Base-by-base conservation (phyloP, 2,113 vertebrate species). In the Orcinus orca region DNA sequence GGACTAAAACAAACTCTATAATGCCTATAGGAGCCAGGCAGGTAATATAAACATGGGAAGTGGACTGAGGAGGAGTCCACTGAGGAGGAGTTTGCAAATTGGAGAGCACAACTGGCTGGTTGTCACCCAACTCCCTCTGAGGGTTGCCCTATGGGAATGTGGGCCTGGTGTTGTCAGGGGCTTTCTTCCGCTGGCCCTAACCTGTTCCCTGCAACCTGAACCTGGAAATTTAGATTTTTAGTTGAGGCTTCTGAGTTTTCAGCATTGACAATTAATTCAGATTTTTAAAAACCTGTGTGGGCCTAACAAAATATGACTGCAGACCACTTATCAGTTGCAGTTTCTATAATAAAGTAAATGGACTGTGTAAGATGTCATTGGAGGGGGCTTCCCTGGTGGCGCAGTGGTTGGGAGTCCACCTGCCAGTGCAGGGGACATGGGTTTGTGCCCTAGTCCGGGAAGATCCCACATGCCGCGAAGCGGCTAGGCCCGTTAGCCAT, bases 221-320 rank as follows among this genome's bases (percentile, higher is more conserved):
- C 44, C 31, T 85, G 25, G 80, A 89, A 92, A 79, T 63, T 88
- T 53, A 58, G 53, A 53, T 71, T 73, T 96, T 68, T 89, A 83
- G n/a, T 74, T 79, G 86, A 83, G 65, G 15, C 33, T 89, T 95
- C 63, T 82, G 11, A 62, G 80, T 90, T 95, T 96, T 88, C 88
- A 95, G 94, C 8, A 60, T 67, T 88, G 77, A 53, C 63, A 83
- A 77, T 4, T 53, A 83, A 92, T 92, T 96, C 9, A 68, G 2
- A 70, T 33, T 62, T 77, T 36, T 58, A 44, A 82, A 80, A 73
- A 96, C 38, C 50, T 93, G 1, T 92, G 25, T 94, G 67, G n/a
- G 15, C 44, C 60, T 90, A 90, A 79, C 53, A 82, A 89, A 89
- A 68, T 83, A 67, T 41, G 25, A 77, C 36, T 89, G 7, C 33